Percentiles rank a stretch among this genome's conserved stretches.
These are phyloP conservation scores for Lagopus leucura DNA, from an alignment of 2,113 vertebrate species.

Conservation along the genomic window DNA sequence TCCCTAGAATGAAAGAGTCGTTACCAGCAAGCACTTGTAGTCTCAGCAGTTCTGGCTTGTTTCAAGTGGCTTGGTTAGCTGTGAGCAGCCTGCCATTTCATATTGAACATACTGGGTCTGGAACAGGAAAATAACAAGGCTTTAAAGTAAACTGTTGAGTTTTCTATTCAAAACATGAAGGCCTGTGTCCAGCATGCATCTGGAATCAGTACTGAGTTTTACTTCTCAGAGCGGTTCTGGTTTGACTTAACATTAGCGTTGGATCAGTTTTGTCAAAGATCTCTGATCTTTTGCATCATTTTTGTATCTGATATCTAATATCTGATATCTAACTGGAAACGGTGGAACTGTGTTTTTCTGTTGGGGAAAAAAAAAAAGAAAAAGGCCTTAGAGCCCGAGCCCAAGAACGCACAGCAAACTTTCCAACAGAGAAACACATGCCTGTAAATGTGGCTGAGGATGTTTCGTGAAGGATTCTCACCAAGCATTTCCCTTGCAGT, in stretches of 20 bases:
- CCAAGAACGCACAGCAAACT: not conserved
- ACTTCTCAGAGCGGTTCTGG: no score
- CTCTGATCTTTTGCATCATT: not conserved
- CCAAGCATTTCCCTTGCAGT: not conserved
- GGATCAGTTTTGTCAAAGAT: not conserved
- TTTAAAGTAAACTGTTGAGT: not conserved
- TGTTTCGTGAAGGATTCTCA: not conserved
- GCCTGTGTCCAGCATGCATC: not conserved
- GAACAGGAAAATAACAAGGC: not conserved
- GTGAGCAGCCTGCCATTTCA: not conserved
- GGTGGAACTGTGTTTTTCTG: not conserved
- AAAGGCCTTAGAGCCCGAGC: not conserved
- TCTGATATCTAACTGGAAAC: not conserved
- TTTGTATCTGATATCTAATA: not conserved
- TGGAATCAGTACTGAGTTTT: not conserved
- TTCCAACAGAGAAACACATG: not conserved
- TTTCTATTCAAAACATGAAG: not conserved
- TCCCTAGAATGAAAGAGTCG: not conserved
- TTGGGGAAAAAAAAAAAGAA: not conserved
- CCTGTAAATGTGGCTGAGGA: not conserved
- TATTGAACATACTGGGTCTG: not conserved
- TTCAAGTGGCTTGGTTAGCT: not conserved
- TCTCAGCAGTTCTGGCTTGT: not conserved
- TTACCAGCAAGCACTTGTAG: not conserved
- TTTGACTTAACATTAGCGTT: not conserved